These are phyloP conservation scores for Megathymus violae DNA, from an alignment of 1,140 invertebrate genomes.

Conservation along the genomic window DNA sequence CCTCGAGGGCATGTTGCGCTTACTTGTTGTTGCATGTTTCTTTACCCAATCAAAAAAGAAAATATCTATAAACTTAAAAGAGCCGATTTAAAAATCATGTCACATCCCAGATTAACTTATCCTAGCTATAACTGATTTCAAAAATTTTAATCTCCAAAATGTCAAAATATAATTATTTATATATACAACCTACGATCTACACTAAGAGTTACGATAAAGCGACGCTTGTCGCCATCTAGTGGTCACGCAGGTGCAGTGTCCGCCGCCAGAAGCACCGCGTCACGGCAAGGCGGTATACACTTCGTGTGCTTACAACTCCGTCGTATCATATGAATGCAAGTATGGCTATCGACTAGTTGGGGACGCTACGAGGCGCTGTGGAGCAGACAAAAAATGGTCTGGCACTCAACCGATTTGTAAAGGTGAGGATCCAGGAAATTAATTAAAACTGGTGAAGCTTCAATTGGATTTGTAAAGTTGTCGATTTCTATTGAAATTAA, in stretches of 20 bases:
- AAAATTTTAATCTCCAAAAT: neutral
- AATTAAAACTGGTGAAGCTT: neutral
- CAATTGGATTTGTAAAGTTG: no score
- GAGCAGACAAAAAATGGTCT: constrained; percentile 96
- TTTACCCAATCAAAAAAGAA: constrained; percentile 14
- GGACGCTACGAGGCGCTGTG: constrained; percentile 93
- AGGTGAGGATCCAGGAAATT: constrained; percentile 74
- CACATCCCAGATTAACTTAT: constrained; percentile 12
- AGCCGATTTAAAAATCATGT: constrained; percentile 11
- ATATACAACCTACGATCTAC: constrained; percentile 51
- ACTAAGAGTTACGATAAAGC: constrained; percentile 63
- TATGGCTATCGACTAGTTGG: constrained; percentile 96
- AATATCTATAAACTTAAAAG: constrained; percentile 6
- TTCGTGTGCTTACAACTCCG: constrained; percentile 96
- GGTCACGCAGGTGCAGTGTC: constrained; percentile 95
- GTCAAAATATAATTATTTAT: constrained; percentile 22
- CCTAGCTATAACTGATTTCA: constrained; percentile 11
- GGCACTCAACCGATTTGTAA: constrained; percentile 94
- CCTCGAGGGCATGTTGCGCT: constrained; percentile 46
- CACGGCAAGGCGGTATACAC: constrained; percentile 96
- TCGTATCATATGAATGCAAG: constrained; percentile 96
- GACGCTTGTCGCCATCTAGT: constrained; percentile 84
- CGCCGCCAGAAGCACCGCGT: constrained; percentile 92
- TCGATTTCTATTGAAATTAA: no score
- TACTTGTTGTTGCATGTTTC: constrained; percentile 38